These are phyloP conservation scores for Aphis craccivora DNA, from an alignment of 1,140 invertebrate species.

Conservation along the genomic window DNA sequence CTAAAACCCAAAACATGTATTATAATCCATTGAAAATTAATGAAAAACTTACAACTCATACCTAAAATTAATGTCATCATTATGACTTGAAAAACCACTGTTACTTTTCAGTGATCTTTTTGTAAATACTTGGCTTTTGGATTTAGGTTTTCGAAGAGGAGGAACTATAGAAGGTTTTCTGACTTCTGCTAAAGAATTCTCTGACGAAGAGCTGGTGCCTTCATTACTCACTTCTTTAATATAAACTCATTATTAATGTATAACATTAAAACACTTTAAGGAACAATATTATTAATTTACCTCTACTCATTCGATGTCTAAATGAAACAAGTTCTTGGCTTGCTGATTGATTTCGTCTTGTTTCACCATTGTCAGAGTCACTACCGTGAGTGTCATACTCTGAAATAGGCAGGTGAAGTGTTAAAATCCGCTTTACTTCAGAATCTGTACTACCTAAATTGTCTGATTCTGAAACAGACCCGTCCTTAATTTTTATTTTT, in stretches of 20 bases:
- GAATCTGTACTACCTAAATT: constrained; percentile 86
- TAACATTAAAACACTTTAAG: constrained; percentile 22
- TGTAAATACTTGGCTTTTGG: constrained; percentile 67
- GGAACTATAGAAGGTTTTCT: constrained; percentile 70
- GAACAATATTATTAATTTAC: background rate
- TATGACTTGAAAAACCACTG: constrained; percentile 79
- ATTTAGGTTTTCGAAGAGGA: constrained; percentile 71
- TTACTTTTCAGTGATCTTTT: constrained; percentile 75
- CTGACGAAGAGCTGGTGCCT: constrained; percentile 76
- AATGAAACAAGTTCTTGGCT: constrained; percentile 70
- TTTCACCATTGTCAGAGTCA: constrained; percentile 71
- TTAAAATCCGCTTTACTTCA: constrained; percentile 87
- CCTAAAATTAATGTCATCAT: constrained; percentile 83
- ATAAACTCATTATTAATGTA: constrained; percentile 8
- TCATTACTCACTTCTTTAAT: constrained; percentile 66
- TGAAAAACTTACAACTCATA: constrained; percentile 61
- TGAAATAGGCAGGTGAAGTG: constrained; percentile 86
- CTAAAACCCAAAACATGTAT: constrained; percentile 59
- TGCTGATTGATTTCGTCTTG: constrained; percentile 62
- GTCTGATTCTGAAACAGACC: constrained; percentile 78
- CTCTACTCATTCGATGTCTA: constrained; percentile 63
- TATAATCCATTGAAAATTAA: background rate
- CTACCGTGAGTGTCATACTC: constrained; percentile 81
- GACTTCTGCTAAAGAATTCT: constrained; percentile 72
- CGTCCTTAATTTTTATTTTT: constrained; percentile 31